Evolutionary conservation across 2,113 vertebrate species (phyloP), one percentile per base, ranked within the genome.

Genomic region (Blennius ocellaris): DNA sequence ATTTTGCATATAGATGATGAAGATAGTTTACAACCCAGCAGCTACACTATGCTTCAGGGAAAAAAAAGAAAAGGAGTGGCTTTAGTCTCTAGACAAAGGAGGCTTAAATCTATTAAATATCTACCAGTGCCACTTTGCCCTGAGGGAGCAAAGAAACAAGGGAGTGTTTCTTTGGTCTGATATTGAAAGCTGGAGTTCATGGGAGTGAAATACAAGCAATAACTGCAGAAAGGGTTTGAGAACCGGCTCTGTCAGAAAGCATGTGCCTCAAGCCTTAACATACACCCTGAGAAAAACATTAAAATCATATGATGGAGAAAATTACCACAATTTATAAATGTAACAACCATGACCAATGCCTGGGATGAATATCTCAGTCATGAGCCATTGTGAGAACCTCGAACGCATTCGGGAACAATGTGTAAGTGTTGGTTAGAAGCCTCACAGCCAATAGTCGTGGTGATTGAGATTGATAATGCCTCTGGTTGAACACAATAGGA

Each of bases 21-120:
- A 51, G 54, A 73, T 82, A 58, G 54, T 71, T 64, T 61, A 50
- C 61, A 76, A 39, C 60, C 45, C 5, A 45, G 56, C 56, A 81
- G 38, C 43, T 49, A 40, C 64, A 54, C 15, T 65, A 60, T 45
- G 47, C 73, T 60, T 71, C 58, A 75, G 76, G 51, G 69, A 30
- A 30, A 30, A 30, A 30, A 30, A 30, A 30, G 21, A 30, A 30
- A 30, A 30, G 78, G 81, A 74, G 73, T 68, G 73, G 76, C 65
- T 69, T 78, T 63, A 56, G 49, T 56, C 53, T 43, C 69, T 52
- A 83, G 82, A 91, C 91, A 91, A 90, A 88, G 81, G 69, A 77
- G 79, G 78, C 83, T 86, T 87, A 82, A 83, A 86, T 92, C 80
- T 85, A 67, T 79, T 82, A 81, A 87, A 89, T 80, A 86, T 89